Evolutionary conservation across 1,140 invertebrate species (phyloP), one percentile per base, ranked within the genome.

Genomic region (Meloidogyne chitwoodi): DNA sequence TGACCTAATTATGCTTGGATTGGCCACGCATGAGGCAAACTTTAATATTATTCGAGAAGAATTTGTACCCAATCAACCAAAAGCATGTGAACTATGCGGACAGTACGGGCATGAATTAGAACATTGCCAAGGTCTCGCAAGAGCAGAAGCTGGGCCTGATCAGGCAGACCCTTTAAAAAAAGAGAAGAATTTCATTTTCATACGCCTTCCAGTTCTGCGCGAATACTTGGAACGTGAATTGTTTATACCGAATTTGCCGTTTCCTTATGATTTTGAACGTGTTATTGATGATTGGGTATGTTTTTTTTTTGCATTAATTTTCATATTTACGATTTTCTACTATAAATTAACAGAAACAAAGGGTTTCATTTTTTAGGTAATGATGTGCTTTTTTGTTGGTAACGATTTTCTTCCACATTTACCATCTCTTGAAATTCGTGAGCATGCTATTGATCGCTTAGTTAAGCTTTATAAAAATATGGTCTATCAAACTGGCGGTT

Each of bases 361-460:
- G 10, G 34, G 0, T 24, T 29, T n/a, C 6, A 6, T 22, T 29
- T 67, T 73, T 77, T 98, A 96, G 95, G 95, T 99, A 0, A 98
- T 99, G 87, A 98, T 99, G 94, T 99, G 97, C 89, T 99, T 99
- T 89, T 99, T 99, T 89, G 97, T 99, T 74, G 97, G 97, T 62
- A 99, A 99, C 89, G 97, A 99, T 90, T 99, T 99, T 88, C 88
- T 99, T 80, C 97, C 97, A 19, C 97, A 99, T 90, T 90, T 99
- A 74, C 97, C 97, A 19, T 98, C 95, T 27, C 89, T 99, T 76
- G 96, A 99, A 90, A 99, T 99, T 84, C 90, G 96, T 76, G 97
- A 99, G 90, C 93, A 93, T 16, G 97, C 97, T 0, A 97, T 99
- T 78, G 96, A 99, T 88, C 90, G 95, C 74, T 90, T 99, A 4